A percentile compares a stretch with the other conserved stretches of the same genome.
phyloP scores from a whole-genome alignment of 2,888 invertebrate genomes.

The Himalopsyche japonica region DNA sequence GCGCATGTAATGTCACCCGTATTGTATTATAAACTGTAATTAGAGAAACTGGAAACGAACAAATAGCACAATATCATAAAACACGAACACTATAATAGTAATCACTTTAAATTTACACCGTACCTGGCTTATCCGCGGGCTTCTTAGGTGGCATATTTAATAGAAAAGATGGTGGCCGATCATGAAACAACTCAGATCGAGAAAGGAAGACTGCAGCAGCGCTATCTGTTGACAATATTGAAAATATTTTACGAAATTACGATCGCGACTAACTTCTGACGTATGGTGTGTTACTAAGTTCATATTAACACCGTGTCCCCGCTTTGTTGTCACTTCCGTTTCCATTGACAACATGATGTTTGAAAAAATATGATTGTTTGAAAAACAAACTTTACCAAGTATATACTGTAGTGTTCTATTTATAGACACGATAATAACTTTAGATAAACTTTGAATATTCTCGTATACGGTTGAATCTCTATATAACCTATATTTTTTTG shows the following conservation, averaged over 20 bases:
- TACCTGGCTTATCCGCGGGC: conserved; percentile 85
- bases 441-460: not conserved
- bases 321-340: conserved; percentile 22
- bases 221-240: conserved; percentile 10
- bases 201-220: conserved; percentile 23
- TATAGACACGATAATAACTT: not conserved
- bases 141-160: conserved; percentile 80
- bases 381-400: not conserved
- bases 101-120: conserved; percentile 40
- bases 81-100: conserved; percentile 40
- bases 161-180: conserved; percentile 39
- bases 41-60: not conserved
- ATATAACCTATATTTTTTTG: not conserved
- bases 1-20: not conserved
- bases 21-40: not conserved
- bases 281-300: not conserved
- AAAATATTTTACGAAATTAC: not conserved
- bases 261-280: not conserved
- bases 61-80: conserved; percentile 11
- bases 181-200: conserved; percentile 32
- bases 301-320: not conserved
- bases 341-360: conserved; percentile 32
- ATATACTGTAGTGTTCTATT: not conserved
- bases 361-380: conserved; percentile 11
- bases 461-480: not conserved